Percentiles rank a stretch among this genome's conserved stretches.
phyloP scores from a whole-genome alignment of 2,888 invertebrate species.

The Drosophila mercatorum region DNA sequence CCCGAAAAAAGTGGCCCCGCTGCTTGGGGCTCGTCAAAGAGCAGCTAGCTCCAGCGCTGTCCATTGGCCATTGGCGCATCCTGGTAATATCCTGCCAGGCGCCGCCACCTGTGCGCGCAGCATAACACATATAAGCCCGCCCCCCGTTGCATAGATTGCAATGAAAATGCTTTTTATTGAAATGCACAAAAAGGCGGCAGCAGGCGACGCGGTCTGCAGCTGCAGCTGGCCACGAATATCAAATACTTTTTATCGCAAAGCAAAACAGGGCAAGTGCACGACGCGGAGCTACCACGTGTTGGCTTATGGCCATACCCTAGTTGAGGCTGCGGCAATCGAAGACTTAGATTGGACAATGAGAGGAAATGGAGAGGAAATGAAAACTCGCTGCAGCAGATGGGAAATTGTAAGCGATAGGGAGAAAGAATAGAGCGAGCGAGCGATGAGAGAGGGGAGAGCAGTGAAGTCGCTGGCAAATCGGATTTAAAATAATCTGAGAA shows the following conservation, averaged over 20 bases:
- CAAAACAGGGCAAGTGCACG: neutral
- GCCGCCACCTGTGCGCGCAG: slow-evolving; percentile 33
- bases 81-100: slow-evolving; percentile 27
- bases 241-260: neutral
- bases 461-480: neutral
- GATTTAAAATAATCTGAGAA: too few relatives aligned
- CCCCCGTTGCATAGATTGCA: slow-evolving; percentile 12
- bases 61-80: slow-evolving; percentile 13
- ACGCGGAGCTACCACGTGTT: slow-evolving; percentile 1
- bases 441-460: neutral
- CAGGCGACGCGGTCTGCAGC: slow-evolving; percentile 5
- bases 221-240: slow-evolving; percentile 17
- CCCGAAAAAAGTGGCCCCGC: slow-evolving; percentile 31
- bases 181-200: neutral
- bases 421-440: neutral
- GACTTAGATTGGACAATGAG: neutral
- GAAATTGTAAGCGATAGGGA: neutral
- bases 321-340: neutral
- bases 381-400: neutral
- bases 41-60: slow-evolving; percentile 24
- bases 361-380: slow-evolving; percentile 6
- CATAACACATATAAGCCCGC: slow-evolving; percentile 17
- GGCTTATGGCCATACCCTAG: neutral
- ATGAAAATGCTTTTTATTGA: slow-evolving; percentile 43
- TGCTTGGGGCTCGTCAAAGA: slow-evolving; percentile 12